These are phyloP conservation scores for Chelidonichthys spinosus DNA, from an alignment of 2,797 vertebrate genomes.

Conservation along the genomic window DNA sequence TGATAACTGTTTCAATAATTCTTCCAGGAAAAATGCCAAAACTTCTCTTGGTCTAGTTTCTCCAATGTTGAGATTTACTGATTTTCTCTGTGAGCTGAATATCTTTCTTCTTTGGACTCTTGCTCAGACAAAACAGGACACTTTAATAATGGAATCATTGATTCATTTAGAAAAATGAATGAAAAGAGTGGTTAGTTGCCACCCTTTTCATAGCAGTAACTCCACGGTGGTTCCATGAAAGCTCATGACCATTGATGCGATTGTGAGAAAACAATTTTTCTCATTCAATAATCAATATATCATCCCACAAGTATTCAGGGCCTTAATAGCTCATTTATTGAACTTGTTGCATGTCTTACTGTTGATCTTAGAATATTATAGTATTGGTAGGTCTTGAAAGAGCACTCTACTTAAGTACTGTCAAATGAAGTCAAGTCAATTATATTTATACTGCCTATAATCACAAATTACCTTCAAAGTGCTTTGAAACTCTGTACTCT, in stretches of 20 bases:
- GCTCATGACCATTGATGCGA: neutral
- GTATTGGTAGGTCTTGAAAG: neutral
- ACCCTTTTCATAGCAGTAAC: neutral
- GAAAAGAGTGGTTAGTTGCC: neutral
- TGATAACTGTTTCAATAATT: neutral
- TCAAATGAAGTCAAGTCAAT: neutral
- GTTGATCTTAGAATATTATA: neutral
- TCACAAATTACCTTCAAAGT: neutral
- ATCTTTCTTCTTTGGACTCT: neutral
- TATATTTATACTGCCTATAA: neutral
- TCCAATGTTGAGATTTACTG: neutral
- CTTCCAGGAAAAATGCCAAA: neutral
- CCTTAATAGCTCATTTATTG: neutral
- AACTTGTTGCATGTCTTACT: neutral
- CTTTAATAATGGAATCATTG: neutral
- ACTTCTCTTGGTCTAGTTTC: neutral
- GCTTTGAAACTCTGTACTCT: neutral
- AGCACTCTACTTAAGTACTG: neutral
- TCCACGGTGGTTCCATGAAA: neutral
- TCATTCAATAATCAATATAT: neutral
- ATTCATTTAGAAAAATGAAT: neutral
- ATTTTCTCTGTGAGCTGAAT: neutral
- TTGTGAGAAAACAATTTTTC: neutral
- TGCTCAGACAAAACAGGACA: neutral
- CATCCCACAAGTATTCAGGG: neutral